phyloP scores from a whole-genome alignment of 1,140 invertebrate species.

The Proales similis region DNA sequence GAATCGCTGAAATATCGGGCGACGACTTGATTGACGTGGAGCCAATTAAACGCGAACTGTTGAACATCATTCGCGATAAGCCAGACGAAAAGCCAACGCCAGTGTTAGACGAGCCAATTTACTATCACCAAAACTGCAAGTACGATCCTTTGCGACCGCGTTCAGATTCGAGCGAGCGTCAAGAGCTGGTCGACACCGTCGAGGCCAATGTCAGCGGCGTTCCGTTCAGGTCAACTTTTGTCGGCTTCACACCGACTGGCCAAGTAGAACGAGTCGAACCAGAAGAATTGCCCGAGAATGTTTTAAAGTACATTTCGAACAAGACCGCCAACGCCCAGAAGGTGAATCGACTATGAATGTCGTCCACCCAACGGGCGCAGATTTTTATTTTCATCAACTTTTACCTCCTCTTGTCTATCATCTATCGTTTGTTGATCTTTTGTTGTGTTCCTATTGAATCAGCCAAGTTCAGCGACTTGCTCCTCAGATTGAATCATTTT shows the following conservation, averaged over 20 bases:
- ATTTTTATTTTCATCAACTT: no score
- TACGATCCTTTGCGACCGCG: constrained; percentile 34
- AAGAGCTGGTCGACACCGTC: constrained; percentile 4
- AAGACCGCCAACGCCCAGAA: no score
- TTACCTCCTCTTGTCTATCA: no score
- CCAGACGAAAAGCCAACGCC: constrained; percentile 1
- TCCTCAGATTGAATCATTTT: no score
- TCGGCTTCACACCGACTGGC: constrained; percentile 20
- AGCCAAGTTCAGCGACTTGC: no score
- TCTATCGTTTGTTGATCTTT: no score
- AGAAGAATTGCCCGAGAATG: constrained; percentile 23
- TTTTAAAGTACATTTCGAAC: no score
- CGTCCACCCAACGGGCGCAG: no score
- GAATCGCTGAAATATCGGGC: constrained; percentile 12
- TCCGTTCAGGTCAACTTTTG: constrained; percentile 12
- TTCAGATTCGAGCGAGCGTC: not conserved
- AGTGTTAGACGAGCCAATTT: constrained; percentile 1
- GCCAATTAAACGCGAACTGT: not conserved
- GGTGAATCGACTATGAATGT: no score
- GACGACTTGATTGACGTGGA: constrained; percentile 20
- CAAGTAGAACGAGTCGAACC: constrained; percentile 26
- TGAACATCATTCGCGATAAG: constrained; percentile 2
- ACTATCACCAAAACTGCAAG: constrained; percentile 26
- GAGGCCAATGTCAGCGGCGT: constrained; percentile 11
- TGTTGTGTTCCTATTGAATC: no score